A percentile compares a stretch with the other conserved stretches of the same genome.
These are phyloP conservation scores for Diplazon laetatorius DNA, from an alignment of 2,888 invertebrate species.

Conservation along the genomic window DNA sequence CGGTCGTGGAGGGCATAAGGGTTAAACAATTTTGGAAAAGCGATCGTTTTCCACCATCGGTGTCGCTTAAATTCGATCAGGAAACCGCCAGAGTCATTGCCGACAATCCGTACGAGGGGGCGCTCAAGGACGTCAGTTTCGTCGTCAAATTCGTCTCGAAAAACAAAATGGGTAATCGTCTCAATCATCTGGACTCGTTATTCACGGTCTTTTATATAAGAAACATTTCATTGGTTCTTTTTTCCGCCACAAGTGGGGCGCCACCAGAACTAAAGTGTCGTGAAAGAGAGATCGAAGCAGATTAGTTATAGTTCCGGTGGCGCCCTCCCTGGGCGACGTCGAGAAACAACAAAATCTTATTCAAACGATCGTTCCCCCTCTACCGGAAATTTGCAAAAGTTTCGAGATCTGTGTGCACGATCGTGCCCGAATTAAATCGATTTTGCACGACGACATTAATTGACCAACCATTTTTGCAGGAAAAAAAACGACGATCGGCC, in stretches of 20 bases:
- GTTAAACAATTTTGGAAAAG: constrained; percentile 88
- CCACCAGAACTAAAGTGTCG: no score
- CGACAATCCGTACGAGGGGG: constrained; percentile 85
- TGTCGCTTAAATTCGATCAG: constrained; percentile 90
- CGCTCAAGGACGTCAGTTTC: constrained; percentile 86
- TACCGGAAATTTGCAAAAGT: no score
- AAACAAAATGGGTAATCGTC: constrained; percentile 84
- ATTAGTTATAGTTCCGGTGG: no score
- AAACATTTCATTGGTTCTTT: no score
- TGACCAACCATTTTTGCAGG: constrained; percentile 73
- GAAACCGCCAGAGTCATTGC: constrained; percentile 86
- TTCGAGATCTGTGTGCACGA: not conserved
- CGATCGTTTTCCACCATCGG: constrained; percentile 88
- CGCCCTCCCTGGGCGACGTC: no score
- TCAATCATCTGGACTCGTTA: no score
- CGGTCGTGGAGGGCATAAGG: constrained; percentile 87
- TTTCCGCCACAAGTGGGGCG: no score
- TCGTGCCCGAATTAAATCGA: not conserved
- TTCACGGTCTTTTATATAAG: no score
- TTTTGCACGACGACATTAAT: not conserved
- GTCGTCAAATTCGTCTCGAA: constrained; percentile 87
- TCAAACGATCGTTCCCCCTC: no score
- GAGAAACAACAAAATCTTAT: no score
- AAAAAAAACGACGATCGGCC: constrained; percentile 88
- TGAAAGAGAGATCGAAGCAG: no score